Conservation (phyloP, 2,797 vertebrate genomes). For the Sebastes diploproa region DNA sequence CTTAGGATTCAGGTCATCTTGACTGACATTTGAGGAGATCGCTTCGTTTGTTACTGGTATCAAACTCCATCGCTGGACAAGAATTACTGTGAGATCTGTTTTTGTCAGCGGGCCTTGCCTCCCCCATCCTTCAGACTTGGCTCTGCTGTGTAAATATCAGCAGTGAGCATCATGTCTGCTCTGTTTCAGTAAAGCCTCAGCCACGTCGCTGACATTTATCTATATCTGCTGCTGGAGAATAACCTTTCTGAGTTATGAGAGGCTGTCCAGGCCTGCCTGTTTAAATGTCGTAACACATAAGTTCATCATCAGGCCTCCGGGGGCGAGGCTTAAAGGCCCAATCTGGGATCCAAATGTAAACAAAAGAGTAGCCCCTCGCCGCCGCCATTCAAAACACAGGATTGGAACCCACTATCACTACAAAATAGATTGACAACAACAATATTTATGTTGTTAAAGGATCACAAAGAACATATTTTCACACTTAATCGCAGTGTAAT, state of each 20-base stretch:
- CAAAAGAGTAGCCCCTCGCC: constrained; percentile 14
- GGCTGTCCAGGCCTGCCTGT: constrained; percentile 57
- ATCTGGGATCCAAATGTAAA: constrained; percentile 57
- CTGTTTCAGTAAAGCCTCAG: constrained; percentile 62
- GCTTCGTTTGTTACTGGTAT: constrained; percentile 2
- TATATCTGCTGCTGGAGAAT: constrained; percentile 70
- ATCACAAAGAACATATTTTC: constrained; percentile 11
- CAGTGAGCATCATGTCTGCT: constrained; percentile 62
- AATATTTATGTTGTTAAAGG: constrained; percentile 5
- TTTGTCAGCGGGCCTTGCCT: constrained; percentile 31
- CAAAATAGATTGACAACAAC: constrained; percentile 1
- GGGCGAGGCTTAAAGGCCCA: constrained; percentile 54
- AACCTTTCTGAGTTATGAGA: constrained; percentile 78
- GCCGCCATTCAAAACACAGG: constrained; percentile 5
- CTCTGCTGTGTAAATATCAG: constrained; percentile 72
- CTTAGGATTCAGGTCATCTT: background rate
- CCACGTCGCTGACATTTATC: constrained; percentile 74
- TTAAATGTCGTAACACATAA: constrained; percentile 75
- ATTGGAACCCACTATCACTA: background rate
- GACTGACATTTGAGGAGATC: constrained; percentile 32
- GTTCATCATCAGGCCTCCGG: constrained; percentile 65
- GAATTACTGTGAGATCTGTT: constrained; percentile 20
- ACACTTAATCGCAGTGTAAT: background rate
- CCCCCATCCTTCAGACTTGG: constrained; percentile 28
- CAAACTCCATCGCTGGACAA: constrained; percentile 6